Evolutionary conservation across 2,797 vertebrate species (phyloP).

Genomic region (Myripristis murdjan): DNA sequence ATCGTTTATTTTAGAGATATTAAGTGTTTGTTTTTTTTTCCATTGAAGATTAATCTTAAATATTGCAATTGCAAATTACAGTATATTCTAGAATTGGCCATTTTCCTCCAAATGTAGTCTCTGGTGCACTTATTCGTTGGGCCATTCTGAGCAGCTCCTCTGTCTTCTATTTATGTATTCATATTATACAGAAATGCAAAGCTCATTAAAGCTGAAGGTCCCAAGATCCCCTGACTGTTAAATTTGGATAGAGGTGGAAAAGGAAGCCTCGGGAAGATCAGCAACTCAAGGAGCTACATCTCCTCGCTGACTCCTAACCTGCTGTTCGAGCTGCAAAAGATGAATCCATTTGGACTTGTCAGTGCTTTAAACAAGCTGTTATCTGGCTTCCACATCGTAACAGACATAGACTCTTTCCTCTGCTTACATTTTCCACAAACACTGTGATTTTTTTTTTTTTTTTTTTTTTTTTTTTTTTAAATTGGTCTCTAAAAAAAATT

Average conservation of each 20-base stretch:
- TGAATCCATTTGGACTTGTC: conserved; percentile 26
- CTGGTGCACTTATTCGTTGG: conserved; percentile 23
- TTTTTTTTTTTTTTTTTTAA: no score
- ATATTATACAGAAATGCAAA: conserved; percentile 43
- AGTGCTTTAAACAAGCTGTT: conserved; percentile 19
- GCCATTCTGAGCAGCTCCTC: neutral
- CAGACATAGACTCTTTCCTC: conserved; percentile 5
- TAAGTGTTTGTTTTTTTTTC: neutral
- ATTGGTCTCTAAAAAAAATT: neutral
- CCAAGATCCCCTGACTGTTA: conserved; percentile 34
- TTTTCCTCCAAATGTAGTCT: neutral
- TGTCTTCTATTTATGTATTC: conserved; percentile 36
- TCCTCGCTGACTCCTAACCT: conserved; percentile 25
- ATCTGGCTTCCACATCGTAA: conserved; percentile 40
- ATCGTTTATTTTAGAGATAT: conserved; percentile 7
- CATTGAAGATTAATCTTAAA: conserved; percentile 4
- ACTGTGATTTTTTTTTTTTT: neutral
- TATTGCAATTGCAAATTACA: conserved; percentile 18
- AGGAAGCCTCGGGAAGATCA: conserved; percentile 47
- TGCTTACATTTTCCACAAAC: conserved; percentile 28
- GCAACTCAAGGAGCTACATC: conserved; percentile 36
- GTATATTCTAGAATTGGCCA: neutral
- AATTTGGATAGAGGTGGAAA: conserved; percentile 35
- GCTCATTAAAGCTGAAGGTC: conserved; percentile 37
- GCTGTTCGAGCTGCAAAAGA: conserved; percentile 8